Percentiles rank a stretch among this genome's conserved stretches.
These are phyloP conservation scores for Pelvicachromis taeniatus DNA, from an alignment of 2,113 vertebrate genomes.

Conservation along the genomic window DNA sequence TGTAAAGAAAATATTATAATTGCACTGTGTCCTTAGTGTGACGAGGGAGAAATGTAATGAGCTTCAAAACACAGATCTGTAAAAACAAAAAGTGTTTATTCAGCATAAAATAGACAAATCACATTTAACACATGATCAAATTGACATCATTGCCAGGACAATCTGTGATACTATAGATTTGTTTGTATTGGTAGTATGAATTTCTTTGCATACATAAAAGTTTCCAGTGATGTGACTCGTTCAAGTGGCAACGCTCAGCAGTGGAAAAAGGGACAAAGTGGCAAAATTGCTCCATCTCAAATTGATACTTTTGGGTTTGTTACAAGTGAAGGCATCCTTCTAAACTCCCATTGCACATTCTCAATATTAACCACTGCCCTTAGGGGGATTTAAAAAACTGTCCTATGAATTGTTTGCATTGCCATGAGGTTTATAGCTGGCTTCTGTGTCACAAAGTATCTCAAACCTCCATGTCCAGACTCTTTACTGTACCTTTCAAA, in stretches of 20 bases:
- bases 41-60: background rate
- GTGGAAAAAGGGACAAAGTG: background rate
- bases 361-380: background rate
- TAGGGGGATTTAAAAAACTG: background rate
- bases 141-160: background rate
- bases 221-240: background rate
- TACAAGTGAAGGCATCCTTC: background rate
- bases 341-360: background rate
- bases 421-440: fast-evolving
- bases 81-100: background rate
- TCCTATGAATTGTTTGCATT: background rate
- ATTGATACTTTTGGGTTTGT: background rate
- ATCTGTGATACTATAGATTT: background rate
- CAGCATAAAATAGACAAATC: background rate
- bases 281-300: background rate
- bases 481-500: too few species aligned
- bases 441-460: background rate
- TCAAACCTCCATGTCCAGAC: too few species aligned
- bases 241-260: background rate
- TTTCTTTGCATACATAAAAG: background rate
- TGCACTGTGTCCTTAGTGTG: background rate
- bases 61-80: background rate
- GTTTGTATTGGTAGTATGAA: background rate
- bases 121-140: background rate
- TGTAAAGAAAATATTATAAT: background rate